phyloP scores from a whole-genome alignment of 2,113 vertebrate species.

The Neotragus moschatus region DNA sequence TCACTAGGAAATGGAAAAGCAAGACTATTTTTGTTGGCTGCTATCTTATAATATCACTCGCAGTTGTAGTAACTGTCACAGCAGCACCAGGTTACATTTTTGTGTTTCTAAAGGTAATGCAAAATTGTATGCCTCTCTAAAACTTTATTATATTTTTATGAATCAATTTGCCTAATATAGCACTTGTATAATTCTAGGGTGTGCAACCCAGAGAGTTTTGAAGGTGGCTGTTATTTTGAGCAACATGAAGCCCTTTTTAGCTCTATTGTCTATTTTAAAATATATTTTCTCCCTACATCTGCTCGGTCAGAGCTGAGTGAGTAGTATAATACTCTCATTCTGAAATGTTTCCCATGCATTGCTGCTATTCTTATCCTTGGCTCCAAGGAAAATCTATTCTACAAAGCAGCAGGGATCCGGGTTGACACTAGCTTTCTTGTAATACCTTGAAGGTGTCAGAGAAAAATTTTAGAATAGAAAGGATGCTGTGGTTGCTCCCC shows the following conservation, averaged over 20 bases:
- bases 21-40: background rate
- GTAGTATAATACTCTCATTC: background rate
- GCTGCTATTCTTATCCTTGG: background rate
- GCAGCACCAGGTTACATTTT: background rate
- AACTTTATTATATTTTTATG: constrained; percentile 35
- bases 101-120: background rate
- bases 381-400: background rate
- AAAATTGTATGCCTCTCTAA: constrained; percentile 32
- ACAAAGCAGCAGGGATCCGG: background rate
- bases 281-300: background rate
- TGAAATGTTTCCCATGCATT: background rate
- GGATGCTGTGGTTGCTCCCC: background rate
- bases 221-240: background rate
- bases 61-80: background rate
- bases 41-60: background rate
- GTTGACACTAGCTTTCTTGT: background rate
- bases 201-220: background rate
- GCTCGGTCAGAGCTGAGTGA: background rate
- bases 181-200: background rate
- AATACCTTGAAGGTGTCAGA: background rate
- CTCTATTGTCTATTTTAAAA: background rate
- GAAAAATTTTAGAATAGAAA: background rate
- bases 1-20: background rate
- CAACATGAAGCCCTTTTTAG: background rate
- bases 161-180: background rate